Evolutionary conservation across 92 coral and sea anemone species (phyloP).

Genomic region (Epizoanthus rinbou): DNA sequence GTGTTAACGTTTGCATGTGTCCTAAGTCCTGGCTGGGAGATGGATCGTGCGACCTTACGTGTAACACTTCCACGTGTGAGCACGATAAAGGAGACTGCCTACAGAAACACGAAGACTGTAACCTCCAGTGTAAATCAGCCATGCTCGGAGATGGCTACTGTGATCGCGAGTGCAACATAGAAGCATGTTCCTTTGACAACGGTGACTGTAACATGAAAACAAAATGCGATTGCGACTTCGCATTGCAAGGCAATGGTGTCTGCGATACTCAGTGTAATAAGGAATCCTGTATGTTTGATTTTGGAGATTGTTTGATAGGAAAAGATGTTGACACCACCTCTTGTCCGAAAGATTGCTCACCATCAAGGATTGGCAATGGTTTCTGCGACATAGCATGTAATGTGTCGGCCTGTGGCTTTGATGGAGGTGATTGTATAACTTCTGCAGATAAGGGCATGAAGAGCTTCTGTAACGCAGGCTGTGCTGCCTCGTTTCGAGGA

Average conservation of each 20-base stretch:
- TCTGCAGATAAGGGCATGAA: not conserved
- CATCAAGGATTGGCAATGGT: conserved; percentile 61
- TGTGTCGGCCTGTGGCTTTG: conserved; percentile 38
- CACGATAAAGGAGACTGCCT: conserved; percentile 66
- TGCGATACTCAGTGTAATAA: conserved; percentile 56
- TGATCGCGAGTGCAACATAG: conserved; percentile 62
- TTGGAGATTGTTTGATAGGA: conserved; percentile 61
- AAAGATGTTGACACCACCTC: not conserved
- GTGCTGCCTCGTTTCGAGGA: conserved; percentile 52
- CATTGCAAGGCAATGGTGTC: conserved; percentile 56
- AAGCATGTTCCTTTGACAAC: conserved; percentile 47
- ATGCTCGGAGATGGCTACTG: conserved; percentile 68
- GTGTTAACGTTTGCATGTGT: conserved; percentile 54
- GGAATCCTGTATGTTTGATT: conserved; percentile 61
- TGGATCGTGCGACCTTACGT: conserved; percentile 58
- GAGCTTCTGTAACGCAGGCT: conserved; percentile 57
- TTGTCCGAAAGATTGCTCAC: conserved; percentile 56
- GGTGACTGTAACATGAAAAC: conserved; percentile 50
- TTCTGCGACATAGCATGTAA: conserved; percentile 55
- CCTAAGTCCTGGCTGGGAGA: conserved; percentile 64
- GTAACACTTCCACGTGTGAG: conserved; percentile 52
- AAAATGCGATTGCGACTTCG: conserved; percentile 35
- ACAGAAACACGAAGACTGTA: conserved; percentile 36
- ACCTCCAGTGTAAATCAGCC: conserved; percentile 44
- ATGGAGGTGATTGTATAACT: conserved; percentile 51